Evolutionary conservation across 1,140 invertebrate genomes (phyloP), one percentile per base, ranked within the genome.

Genomic region (Leguminivora glycinivorella): DNA sequence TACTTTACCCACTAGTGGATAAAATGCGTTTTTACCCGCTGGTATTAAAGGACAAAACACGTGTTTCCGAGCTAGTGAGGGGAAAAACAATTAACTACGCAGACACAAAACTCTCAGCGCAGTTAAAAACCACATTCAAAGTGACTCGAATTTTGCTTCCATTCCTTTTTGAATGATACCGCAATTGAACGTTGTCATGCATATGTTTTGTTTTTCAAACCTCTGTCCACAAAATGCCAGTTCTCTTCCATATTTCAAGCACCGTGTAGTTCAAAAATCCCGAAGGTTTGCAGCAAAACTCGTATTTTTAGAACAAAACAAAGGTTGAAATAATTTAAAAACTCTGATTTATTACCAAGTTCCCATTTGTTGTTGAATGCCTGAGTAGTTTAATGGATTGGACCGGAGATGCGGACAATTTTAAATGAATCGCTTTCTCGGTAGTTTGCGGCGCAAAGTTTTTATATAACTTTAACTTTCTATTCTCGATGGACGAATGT

Each of bases 381-480:
- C 47, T 52, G 47, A 52, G 19, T 52, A 52, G 47, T 52, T 52
- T 52, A 52, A 52, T 52, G 47, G 47, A 52, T 52, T 52, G 47
- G 47, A 22, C 19, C 19, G 47, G 47, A 52, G 47, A 52, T 19
- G 47, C 7, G 47, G 47, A 52, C 47, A 22, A 22, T 52, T 52
- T 52, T 52, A 52, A 52, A 52, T n/a, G 17, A 52, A 52, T 52
- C 47, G 19, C 19, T 52, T 19, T n/a, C 17, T n/a, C 47, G 6
- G 2, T 9, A 10, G 6, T 10, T 10, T n/a, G 4, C 47, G 7
- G n/a, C 4, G 17, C 40, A n/a, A 52, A 19, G 17, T 52, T 22
- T 52, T 52, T 19, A 9, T 22, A 22, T 17, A n/a, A n/a, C n/a
- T n/a, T n/a, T 19, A 52, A 22, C 47, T 1, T 52, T 9, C 17